These are phyloP conservation scores for Microtus pennsylvanicus DNA, from an alignment of 2,113 vertebrate species.

Conservation along the genomic window DNA sequence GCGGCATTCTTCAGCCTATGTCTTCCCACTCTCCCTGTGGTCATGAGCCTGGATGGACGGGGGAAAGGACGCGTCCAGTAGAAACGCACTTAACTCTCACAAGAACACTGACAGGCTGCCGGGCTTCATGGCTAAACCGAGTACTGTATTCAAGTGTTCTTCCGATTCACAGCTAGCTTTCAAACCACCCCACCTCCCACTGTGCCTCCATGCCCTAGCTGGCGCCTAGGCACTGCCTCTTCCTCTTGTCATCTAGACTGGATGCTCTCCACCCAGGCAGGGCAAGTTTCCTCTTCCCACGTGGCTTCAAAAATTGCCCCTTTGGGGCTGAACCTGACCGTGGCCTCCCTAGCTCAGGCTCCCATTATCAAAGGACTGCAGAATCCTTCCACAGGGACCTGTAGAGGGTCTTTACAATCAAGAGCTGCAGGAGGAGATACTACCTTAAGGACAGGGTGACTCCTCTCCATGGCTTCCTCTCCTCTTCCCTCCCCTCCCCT, in stretches of 20 bases:
- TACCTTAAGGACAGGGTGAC: background rate
- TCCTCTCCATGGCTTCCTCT: background rate
- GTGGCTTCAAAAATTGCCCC: background rate
- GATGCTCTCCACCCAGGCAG: background rate
- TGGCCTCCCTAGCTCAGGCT: background rate
- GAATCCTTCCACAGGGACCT: background rate
- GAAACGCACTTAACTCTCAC: background rate
- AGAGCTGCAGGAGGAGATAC: background rate
- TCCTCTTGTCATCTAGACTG: background rate
- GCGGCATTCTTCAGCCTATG: background rate
- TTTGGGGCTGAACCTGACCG: background rate
- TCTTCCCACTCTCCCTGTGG: background rate
- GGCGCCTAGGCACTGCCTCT: background rate
- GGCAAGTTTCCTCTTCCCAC: background rate
- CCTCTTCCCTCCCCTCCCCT: no score
- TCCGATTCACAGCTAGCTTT: background rate
- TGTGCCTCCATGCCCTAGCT: rapidly evolving
- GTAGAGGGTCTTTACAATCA: background rate
- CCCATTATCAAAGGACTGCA: background rate
- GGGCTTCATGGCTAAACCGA: background rate
- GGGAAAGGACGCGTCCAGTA: background rate
- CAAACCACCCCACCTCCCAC: background rate
- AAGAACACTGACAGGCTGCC: background rate
- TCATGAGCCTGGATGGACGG: background rate
- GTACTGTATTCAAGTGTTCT: background rate